These are phyloP conservation scores for Pelagia noctiluca DNA, from an alignment of 30 jellyfish, hydroid and myxozoan genomes.

Conservation along the genomic window DNA sequence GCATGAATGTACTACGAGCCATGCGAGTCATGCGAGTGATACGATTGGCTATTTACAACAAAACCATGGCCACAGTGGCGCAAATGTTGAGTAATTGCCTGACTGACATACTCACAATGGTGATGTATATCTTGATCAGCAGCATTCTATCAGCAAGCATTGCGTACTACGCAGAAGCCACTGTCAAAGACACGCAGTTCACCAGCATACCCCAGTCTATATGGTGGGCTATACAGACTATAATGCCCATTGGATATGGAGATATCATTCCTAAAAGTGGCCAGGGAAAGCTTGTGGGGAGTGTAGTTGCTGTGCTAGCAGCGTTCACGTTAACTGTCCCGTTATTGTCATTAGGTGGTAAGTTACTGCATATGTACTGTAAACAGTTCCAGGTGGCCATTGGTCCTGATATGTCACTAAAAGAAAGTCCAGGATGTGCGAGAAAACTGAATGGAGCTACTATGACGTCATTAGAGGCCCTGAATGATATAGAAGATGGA, in stretches of 20 bases:
- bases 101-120: conserved; percentile 56
- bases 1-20: conserved; percentile 57
- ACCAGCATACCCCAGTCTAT: conserved; percentile 87
- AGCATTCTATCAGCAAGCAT: conserved; percentile 65
- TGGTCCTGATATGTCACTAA: conserved; percentile 60
- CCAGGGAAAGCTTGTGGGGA: conserved; percentile 75
- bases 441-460: too few relatives aligned
- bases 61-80: conserved; percentile 29
- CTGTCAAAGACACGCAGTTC: conserved; percentile 42
- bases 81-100: conserved; percentile 39
- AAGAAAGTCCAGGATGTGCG: too few relatives aligned
- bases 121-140: conserved; percentile 49
- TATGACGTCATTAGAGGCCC: too few relatives aligned
- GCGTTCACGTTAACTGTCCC: conserved; percentile 74
- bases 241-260: conserved; percentile 83
- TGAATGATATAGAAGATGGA: too few relatives aligned
- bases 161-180: conserved; percentile 65
- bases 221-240: conserved; percentile 97
- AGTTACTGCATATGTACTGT: conserved; percentile 60
- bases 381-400: conserved; percentile 20
- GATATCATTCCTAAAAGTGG: conserved; percentile 76
- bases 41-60: conserved; percentile 61
- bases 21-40: conserved; percentile 70
- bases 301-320: conserved; percentile 64
- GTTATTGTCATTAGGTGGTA: conserved; percentile 80